Conservation (phyloP, 2,888 invertebrate species). For the Torymus tubicola region DNA sequence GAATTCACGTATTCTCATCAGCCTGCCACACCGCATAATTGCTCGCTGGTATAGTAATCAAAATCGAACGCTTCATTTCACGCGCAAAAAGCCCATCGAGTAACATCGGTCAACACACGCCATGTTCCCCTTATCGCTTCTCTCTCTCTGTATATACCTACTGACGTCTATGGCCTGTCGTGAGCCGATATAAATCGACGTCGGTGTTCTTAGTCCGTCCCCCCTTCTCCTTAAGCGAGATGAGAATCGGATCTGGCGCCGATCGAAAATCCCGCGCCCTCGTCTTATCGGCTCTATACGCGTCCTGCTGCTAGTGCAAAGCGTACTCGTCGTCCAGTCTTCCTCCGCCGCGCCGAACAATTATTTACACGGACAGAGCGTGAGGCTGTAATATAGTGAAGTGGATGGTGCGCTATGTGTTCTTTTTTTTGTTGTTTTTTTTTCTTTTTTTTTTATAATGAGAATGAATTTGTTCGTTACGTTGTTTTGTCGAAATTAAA, state of each 20-base stretch:
- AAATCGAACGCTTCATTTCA: background rate
- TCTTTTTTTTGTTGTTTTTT: no score
- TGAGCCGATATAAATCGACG: conserved; percentile 19
- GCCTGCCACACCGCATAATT: no score
- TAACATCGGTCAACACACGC: conserved; percentile 20
- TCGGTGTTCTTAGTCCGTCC: no score
- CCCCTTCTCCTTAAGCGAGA: background rate
- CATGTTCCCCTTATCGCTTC: conserved; percentile 18
- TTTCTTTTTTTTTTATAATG: no score
- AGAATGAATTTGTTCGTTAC: no score
- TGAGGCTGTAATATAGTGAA: no score
- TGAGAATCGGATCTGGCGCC: conserved; percentile 6
- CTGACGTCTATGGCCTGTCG: background rate
- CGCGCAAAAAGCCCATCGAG: conserved; percentile 10
- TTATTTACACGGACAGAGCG: conserved; percentile 15
- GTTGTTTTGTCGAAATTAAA: no score
- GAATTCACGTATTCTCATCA: no score
- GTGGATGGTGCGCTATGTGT: no score
- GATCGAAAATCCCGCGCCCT: background rate
- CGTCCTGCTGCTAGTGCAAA: background rate
- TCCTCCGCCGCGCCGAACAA: background rate
- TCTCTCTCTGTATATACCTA: no score
- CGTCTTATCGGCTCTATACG: conserved; percentile 2
- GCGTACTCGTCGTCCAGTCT: background rate
- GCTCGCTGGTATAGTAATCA: no score